phyloP scores from a whole-genome alignment of 2,888 invertebrate species.

The Chloroclystis v-ata region DNA sequence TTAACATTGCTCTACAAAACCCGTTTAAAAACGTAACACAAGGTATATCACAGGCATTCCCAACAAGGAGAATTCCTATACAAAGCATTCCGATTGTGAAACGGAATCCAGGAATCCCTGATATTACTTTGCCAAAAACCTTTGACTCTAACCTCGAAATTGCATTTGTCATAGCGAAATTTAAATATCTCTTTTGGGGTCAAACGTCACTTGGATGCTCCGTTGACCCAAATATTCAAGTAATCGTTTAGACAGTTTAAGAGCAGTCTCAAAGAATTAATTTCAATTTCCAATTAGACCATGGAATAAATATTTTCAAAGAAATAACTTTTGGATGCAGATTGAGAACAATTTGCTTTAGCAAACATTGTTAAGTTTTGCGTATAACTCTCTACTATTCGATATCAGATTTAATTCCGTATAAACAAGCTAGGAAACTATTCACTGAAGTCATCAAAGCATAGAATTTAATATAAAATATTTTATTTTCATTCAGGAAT shows the following conservation, averaged over 20 bases:
- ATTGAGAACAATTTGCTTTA: not conserved
- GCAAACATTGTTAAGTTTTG: no score
- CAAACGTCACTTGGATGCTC: slow-evolving; percentile 8
- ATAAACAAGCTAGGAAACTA: no score
- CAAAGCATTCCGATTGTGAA: slow-evolving; percentile 43
- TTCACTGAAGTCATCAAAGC: not conserved
- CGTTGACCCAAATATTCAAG: slow-evolving; percentile 13
- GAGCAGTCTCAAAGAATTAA: not conserved
- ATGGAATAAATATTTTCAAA: no score
- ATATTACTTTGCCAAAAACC: slow-evolving; percentile 33
- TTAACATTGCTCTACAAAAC: not conserved
- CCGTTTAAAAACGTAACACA: slow-evolving; percentile 37
- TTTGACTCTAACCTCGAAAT: slow-evolving; percentile 27
- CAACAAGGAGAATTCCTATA: slow-evolving; percentile 45
- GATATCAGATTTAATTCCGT: no score
- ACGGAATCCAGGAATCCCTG: slow-evolving; percentile 36
- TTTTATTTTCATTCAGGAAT: slow-evolving; percentile 18
- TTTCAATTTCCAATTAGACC: no score
- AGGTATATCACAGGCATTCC: slow-evolving; percentile 33
- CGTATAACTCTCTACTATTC: no score
- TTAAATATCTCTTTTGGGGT: slow-evolving; percentile 4
- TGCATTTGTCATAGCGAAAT: slow-evolving; percentile 26
- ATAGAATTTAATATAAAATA: not conserved
- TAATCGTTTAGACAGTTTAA: slow-evolving; percentile 3
- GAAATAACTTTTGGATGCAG: not conserved